Evolutionary conservation across 2,797 vertebrate genomes (phyloP).

Genomic region (Vipera latastei): DNA sequence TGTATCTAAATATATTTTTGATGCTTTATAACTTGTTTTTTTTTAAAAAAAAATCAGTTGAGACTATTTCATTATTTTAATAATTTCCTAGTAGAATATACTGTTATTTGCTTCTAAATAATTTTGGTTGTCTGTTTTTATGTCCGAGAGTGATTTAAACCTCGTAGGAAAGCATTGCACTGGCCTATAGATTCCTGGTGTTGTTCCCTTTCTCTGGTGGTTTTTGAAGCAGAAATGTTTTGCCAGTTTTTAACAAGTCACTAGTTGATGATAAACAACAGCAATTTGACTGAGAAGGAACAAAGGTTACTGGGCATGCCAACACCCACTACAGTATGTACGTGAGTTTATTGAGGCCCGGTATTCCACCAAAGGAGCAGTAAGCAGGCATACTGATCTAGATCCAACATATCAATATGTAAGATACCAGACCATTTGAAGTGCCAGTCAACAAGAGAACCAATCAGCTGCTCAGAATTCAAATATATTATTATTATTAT

Average conservation of each 20-base stretch:
- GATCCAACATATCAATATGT: too few relatives aligned
- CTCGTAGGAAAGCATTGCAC: neutral
- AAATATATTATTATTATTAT: too few relatives aligned
- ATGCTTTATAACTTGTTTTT: neutral
- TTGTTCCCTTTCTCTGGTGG: neutral
- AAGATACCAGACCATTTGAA: too few relatives aligned
- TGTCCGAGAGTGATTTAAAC: neutral
- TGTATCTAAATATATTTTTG: neutral
- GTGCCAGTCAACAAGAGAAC: too few relatives aligned
- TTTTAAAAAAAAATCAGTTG: neutral
- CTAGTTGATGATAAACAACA: too few relatives aligned
- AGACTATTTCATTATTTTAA: neutral
- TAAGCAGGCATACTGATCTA: too few relatives aligned
- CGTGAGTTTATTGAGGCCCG: too few relatives aligned
- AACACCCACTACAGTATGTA: too few relatives aligned
- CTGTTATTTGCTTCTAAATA: neutral
- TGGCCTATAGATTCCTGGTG: neutral
- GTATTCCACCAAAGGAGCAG: too few relatives aligned
- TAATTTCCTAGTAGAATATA: neutral
- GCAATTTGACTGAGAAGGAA: too few relatives aligned
- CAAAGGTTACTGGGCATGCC: too few relatives aligned
- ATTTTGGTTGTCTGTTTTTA: neutral
- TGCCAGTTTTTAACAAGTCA: neutral
- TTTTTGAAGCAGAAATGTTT: neutral
- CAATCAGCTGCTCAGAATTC: too few relatives aligned